phyloP scores from a whole-genome alignment of 2,113 vertebrate species.

The Psittacula cyanocephala region DNA sequence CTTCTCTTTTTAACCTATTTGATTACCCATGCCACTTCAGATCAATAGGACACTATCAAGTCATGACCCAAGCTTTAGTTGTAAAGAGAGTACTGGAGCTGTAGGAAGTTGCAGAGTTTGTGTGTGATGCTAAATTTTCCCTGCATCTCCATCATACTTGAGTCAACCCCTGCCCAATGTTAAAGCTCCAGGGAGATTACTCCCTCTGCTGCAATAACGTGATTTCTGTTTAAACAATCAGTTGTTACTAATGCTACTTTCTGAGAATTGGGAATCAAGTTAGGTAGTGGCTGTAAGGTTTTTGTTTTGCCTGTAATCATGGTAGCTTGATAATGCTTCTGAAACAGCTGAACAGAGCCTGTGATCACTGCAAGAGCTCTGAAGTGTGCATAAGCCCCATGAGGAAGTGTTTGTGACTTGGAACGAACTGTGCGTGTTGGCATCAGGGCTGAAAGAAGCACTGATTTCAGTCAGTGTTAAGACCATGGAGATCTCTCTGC shows the following conservation, averaged over 20 bases:
- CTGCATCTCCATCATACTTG: neutral
- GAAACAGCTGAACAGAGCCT: neutral
- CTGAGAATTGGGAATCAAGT: neutral
- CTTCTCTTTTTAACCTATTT: neutral
- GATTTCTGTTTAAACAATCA: neutral
- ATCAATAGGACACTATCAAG: neutral
- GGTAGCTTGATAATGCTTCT: neutral
- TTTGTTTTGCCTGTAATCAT: neutral
- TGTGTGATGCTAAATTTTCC: slow-evolving; percentile 31
- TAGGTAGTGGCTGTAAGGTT: neutral
- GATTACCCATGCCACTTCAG: neutral
- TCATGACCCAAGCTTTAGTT: neutral
- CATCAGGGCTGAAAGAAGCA: neutral
- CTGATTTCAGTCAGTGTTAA: neutral
- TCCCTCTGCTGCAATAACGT: neutral
- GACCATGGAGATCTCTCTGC: neutral
- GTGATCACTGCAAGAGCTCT: neutral
- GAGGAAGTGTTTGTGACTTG: neutral
- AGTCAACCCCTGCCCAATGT: neutral
- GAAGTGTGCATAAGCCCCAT: neutral
- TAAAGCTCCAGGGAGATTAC: neutral
- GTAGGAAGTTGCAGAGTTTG: slow-evolving; percentile 22
- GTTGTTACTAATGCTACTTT: neutral
- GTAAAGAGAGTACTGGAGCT: neutral
- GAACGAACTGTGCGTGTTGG: rapidly evolving